Evolutionary conservation across 2,888 invertebrate genomes (phyloP).

Genomic region (Euplexia lucipara): DNA sequence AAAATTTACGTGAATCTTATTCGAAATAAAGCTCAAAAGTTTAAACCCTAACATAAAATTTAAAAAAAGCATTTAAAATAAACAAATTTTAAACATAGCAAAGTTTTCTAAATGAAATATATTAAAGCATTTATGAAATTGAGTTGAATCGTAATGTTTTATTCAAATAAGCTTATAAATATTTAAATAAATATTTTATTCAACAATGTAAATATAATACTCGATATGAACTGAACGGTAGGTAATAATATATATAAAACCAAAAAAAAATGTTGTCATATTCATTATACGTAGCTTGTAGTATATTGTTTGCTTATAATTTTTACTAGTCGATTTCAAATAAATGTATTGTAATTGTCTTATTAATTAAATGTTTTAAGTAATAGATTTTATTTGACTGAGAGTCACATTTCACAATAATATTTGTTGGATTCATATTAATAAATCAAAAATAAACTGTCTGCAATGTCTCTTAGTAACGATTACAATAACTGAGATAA

Average conservation of each 20-base stretch:
- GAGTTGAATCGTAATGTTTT: constrained; percentile 42
- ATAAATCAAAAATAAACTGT: neutral
- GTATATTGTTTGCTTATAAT: constrained; percentile 45
- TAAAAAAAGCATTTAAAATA: constrained; percentile 42
- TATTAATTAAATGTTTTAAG: constrained; percentile 20
- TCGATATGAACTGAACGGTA: constrained; percentile 57
- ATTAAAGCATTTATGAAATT: constrained; percentile 58
- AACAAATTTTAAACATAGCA: constrained; percentile 18
- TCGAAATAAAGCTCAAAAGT: constrained; percentile 31
- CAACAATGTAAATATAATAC: constrained; percentile 50
- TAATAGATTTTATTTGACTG: constrained; percentile 53
- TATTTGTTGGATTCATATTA: neutral
- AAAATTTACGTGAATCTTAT: constrained; percentile 14
- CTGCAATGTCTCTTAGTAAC: neutral
- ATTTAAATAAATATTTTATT: constrained; percentile 30
- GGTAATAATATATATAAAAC: constrained; percentile 38
- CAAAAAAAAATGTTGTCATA: constrained; percentile 44
- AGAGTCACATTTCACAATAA: constrained; percentile 50
- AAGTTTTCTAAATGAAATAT: constrained; percentile 25
- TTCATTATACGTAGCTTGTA: constrained; percentile 52
- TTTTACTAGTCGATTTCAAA: constrained; percentile 55
- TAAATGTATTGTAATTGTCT: constrained; percentile 51
- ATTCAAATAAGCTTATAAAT: constrained; percentile 36
- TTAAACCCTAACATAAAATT: constrained; percentile 8
- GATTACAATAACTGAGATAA: neutral